Percentiles rank a stretch among this genome's conserved stretches.
Conservation (phyloP, 1,140 invertebrate species). For the Piezodorus guildinii region DNA sequence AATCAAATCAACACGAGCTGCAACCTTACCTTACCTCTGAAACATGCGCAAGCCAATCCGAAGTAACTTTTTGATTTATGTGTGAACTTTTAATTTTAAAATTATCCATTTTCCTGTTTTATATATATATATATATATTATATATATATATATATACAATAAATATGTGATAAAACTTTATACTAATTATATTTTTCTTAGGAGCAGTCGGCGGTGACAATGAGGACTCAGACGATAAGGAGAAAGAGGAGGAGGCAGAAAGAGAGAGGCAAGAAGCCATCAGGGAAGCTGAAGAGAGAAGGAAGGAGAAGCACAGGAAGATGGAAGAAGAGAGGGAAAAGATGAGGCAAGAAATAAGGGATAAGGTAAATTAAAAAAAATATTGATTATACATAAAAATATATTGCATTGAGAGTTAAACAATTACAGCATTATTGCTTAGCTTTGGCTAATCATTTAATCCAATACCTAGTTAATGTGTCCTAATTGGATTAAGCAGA, state of each 20-base stretch:
- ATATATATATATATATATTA: no score
- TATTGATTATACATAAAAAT: background rate
- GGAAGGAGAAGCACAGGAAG: conserved; percentile 94
- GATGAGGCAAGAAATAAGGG: conserved; percentile 94
- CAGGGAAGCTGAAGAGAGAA: conserved; percentile 81
- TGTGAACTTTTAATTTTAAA: no score
- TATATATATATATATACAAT: no score
- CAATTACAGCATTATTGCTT: background rate
- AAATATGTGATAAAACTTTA: no score
- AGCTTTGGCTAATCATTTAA: background rate
- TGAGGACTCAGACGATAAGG: conserved; percentile 76
- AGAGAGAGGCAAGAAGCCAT: conserved; percentile 86
- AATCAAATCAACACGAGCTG: no score
- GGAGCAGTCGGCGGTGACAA: conserved; percentile 84
- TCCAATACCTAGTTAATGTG: background rate
- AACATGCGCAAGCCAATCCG: no score
- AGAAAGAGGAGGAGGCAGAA: conserved; percentile 90
- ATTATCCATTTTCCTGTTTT: no score
- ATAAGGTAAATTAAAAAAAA: conserved; percentile 60
- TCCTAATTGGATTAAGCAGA: background rate
- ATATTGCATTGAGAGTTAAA: background rate
- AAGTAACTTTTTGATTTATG: no score
- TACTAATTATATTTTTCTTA: conserved; percentile 31
- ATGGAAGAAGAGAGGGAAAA: conserved; percentile 88
- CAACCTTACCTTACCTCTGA: no score